Evolutionary conservation across 2,113 vertebrate genomes (phyloP).

Genomic region (Salvelinus fontinalis): DNA sequence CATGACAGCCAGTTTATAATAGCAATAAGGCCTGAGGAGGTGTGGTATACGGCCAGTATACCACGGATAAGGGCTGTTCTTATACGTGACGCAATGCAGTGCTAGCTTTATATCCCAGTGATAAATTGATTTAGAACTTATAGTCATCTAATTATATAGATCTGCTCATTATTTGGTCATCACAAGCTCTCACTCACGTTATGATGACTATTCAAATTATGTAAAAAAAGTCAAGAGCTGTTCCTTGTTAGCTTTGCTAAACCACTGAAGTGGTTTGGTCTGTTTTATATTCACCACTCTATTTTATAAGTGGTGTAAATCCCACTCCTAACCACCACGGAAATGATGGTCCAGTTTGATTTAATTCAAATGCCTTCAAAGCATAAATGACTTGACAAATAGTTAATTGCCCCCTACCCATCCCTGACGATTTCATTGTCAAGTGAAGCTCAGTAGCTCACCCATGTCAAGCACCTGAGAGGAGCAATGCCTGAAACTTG

Average conservation of each 20-base stretch:
- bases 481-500: background rate
- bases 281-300: background rate
- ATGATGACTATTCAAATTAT: background rate
- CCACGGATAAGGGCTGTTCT: too few species aligned
- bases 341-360: background rate
- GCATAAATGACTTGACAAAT: background rate
- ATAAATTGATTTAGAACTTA: background rate
- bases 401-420: background rate
- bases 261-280: slow-evolving; percentile 1
- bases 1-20: too few species aligned
- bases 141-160: background rate
- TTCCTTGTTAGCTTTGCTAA: slow-evolving; percentile 4
- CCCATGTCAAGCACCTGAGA: slow-evolving; percentile 6
- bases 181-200: background rate
- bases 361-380: background rate
- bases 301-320: background rate
- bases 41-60: too few species aligned
- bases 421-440: background rate
- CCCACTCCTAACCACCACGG: background rate
- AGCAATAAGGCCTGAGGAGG: too few species aligned
- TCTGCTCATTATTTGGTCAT: background rate
- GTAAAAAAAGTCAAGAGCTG: background rate
- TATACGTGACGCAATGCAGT: too few species aligned
- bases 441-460: background rate
- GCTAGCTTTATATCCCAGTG: background rate